Percentiles rank a stretch among this genome's conserved stretches.
Conservation (phyloP, 1,140 invertebrate species). For the Hyles euphorbiae region DNA sequence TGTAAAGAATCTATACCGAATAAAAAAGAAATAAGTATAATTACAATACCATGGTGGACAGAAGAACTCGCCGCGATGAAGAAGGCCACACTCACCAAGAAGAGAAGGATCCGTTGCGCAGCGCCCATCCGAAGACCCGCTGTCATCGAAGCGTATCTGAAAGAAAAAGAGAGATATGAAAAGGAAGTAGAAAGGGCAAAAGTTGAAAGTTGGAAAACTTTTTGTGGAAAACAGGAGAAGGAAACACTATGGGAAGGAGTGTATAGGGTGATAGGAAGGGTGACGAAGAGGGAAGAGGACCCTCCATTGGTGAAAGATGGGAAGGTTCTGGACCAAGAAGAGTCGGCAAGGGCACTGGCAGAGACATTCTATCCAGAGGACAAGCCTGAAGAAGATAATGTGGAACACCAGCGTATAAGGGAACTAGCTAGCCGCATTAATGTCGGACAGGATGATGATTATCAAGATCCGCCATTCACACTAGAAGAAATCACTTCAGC, state of each 20-base stretch:
- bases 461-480: no score
- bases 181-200: slow-evolving; percentile 1
- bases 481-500: no score
- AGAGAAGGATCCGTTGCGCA: slow-evolving; percentile 4
- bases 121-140: slow-evolving; percentile 3
- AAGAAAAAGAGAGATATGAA: slow-evolving; percentile 15
- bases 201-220: slow-evolving; percentile 13
- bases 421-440: no score
- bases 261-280: slow-evolving; percentile 7
- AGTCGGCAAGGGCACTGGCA: no score
- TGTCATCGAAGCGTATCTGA: slow-evolving; percentile 14
- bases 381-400: no score
- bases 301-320: no score
- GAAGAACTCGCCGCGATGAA: slow-evolving; percentile 10
- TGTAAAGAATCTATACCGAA: slow-evolving; percentile 12
- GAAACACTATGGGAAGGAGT: not conserved
- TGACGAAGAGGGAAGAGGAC: no score
- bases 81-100: slow-evolving; percentile 1
- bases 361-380: no score
- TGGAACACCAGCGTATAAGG: no score
- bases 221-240: slow-evolving; percentile 8
- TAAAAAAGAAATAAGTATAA: slow-evolving; percentile 3
- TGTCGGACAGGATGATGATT: no score
- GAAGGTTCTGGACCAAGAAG: no score
- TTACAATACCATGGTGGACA: slow-evolving; percentile 21